Base-by-base conservation (phyloP, 2,797 vertebrate genomes). In the Nyctalus aviator region DNA sequence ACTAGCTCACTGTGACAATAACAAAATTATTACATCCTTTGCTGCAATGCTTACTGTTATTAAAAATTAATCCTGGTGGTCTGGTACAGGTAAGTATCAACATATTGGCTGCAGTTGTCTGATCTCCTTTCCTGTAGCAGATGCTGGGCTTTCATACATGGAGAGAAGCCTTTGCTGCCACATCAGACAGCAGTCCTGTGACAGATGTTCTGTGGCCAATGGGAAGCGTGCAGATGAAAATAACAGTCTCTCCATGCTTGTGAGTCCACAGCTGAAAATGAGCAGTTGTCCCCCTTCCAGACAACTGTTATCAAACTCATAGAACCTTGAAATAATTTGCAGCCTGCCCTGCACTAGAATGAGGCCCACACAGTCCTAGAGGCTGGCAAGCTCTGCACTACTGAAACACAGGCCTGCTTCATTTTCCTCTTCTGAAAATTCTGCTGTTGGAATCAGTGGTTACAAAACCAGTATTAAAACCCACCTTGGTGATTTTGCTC, bases 211-310 rank as follows among this genome's bases (percentile, higher is more conserved):
- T 7, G 1, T 88, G 50, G 83, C 93, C 62, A 27, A 87, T 18
- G 76, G 93, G 96, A 88, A 71, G 69, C 90, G 71, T 91, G 94
- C 81, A 94, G 87, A 97, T 90, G 83, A 97, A 96, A 96, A 84
- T 90, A 93, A 46, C 79, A 90, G 57, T 78, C 82, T 91, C 48
- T 93, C 84, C 87, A 82, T 79, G 71, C 89, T 94, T 93, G 57
- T 79, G 91, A 96, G 81, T 93, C 88, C 72, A 71, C 12, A 68
- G 83, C 81, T 93, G 91, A 94, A 93, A 97, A 96, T 77, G 57
- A 93, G 14, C 77, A 59, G 35, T 92, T 96, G 84, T 94, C 53
- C 50, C 21, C 30, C 44, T 44, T 94, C 93, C 94, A 85, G 88
- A 97, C 46, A 90, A 87, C 35, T 71, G 44, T 76, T 82, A 90